Base-by-base conservation (phyloP, 1,140 invertebrate species). In the Dinoponera quadriceps region DNA sequence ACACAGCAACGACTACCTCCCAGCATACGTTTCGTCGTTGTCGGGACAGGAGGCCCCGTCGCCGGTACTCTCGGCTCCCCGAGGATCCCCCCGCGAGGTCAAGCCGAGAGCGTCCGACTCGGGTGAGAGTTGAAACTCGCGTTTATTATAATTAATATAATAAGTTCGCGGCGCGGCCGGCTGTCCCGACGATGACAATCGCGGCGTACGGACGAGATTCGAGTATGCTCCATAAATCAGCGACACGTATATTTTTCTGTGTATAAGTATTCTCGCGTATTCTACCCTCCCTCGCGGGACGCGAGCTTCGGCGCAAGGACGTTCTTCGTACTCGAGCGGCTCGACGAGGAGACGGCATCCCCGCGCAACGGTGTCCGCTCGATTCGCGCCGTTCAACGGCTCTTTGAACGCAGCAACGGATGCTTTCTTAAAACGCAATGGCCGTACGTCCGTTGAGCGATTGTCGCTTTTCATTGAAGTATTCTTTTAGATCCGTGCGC, bases 191-290 rank as follows among this genome's bases (percentile, higher is more conserved):
- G 63, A 75, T 63, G 29, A 66, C 65, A 44, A 44, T 51, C 27
- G 13, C 60, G 62, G 65, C 5, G 72, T 74, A 62, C 14, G 44
- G 2, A 29, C 29, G 29, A 66, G 51, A 77, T 65, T 77, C 27
- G 20, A 77, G 5, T 54, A 54, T 65, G 60, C 60, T 65, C 27
- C 13, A 2, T 25, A 66, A 77, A 77, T 66, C 66, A 38, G 60
- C 27, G 25, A 77, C 66, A 54, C 66, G 66, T 77, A 54, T 77
- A 77, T 77, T 66, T 77, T 77, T 77, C 33, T 77, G 18, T 75
- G 27, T 22, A 14, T 38, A 77, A 77, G 20, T 44, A 49, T 25
- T 49, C 11, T 38, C 27, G 60, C 29, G 54, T 66, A 9, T 55
- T 3, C 22, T 38, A 54, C 9, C 11, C 3, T 44, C 38, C 11